Evolutionary conservation across 2,888 invertebrate species (phyloP).

Genomic region (Falcaria lacertinaria): DNA sequence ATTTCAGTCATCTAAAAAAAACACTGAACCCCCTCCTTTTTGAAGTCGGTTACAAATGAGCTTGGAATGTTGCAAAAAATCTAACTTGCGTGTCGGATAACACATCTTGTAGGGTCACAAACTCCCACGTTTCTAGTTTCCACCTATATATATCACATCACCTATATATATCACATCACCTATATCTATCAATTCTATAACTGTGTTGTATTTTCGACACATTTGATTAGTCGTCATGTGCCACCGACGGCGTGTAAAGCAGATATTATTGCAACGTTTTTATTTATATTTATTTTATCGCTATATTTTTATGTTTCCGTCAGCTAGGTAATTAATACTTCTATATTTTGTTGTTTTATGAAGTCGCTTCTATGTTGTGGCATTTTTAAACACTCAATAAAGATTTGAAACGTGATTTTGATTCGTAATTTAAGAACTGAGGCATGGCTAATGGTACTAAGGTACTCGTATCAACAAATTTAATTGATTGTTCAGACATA

Average conservation of each 20-base stretch:
- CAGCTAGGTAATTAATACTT: slow-evolving; percentile 16
- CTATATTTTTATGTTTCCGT: slow-evolving; percentile 39
- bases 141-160: background rate
- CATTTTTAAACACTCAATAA: background rate
- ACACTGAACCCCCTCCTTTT: too few relatives aligned
- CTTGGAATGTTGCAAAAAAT: too few relatives aligned
- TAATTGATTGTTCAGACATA: too few relatives aligned
- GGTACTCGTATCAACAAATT: too few relatives aligned
- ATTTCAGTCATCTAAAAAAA: too few relatives aligned
- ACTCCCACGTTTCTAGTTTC: too few relatives aligned
- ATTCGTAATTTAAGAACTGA: background rate
- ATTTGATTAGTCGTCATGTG: slow-evolving; percentile 17
- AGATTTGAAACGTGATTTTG: background rate
- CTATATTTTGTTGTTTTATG: slow-evolving; percentile 7
- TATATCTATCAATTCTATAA: background rate
- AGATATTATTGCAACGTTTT: slow-evolving; percentile 22
- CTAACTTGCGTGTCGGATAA: too few relatives aligned
- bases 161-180: background rate
- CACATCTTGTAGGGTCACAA: too few relatives aligned
- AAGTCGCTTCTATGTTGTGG: background rate
- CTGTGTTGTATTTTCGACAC: slow-evolving; percentile 20
- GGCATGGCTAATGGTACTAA: too few relatives aligned
- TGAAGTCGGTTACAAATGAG: too few relatives aligned
- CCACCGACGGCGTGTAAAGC: slow-evolving; percentile 20
- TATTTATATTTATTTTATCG: slow-evolving; percentile 33